Evolutionary conservation across 2,888 invertebrate genomes (phyloP).

Genomic region (Leucoptera coffeella): DNA sequence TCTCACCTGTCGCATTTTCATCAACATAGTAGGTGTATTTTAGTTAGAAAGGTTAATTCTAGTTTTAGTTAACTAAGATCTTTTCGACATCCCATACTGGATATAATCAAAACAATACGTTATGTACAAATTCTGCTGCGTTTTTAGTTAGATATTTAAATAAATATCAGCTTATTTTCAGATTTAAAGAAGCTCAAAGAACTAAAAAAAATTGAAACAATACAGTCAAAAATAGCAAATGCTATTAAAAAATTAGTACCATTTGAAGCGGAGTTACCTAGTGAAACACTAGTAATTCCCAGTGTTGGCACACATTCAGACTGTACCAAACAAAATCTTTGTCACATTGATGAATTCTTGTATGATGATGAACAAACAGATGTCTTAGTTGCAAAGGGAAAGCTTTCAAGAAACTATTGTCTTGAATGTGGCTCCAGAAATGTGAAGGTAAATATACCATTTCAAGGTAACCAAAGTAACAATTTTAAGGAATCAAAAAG

Average conservation of each 20-base stretch:
- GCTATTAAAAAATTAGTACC: slow-evolving; percentile 28
- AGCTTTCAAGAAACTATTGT: slow-evolving; percentile 27
- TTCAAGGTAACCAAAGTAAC: no score
- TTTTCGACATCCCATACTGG: no score
- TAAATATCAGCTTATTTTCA: slow-evolving; percentile 10
- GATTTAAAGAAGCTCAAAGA: slow-evolving; percentile 22
- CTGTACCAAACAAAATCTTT: slow-evolving; percentile 43
- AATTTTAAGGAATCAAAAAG: no score
- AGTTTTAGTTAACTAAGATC: no score
- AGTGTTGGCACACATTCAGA: slow-evolving; percentile 41
- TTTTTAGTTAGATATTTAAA: no score
- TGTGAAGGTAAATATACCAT: slow-evolving; percentile 21
- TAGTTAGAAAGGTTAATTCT: no score
- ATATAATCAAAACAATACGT: no score
- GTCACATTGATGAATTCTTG: slow-evolving; percentile 65
- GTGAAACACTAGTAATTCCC: slow-evolving; percentile 32
- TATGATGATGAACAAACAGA: slow-evolving; percentile 61
- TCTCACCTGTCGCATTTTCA: no score
- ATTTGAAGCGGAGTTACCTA: slow-evolving; percentile 26
- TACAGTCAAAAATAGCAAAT: slow-evolving; percentile 21
- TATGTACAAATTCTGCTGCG: no score
- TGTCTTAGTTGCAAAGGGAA: slow-evolving; percentile 20
- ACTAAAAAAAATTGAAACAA: slow-evolving; percentile 17
- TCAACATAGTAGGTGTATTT: no score
- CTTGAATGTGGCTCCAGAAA: slow-evolving; percentile 28